A percentile compares a stretch with the other conserved stretches of the same genome.
phyloP scores from a whole-genome alignment of 2,113 vertebrate species.

The Peromyscus californicus region DNA sequence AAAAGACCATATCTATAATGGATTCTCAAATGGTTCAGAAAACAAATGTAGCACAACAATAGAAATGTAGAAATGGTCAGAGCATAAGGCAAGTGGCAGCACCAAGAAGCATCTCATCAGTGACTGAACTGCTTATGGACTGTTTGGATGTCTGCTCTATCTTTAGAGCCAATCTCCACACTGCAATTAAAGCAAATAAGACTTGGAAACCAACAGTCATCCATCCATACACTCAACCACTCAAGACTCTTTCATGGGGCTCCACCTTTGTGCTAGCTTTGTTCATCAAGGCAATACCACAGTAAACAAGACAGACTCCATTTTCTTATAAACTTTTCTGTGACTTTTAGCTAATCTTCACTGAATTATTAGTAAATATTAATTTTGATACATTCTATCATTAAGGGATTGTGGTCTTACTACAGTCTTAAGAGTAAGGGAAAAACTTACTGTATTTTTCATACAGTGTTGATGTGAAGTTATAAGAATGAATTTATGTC shows the following conservation, averaged over 20 bases:
- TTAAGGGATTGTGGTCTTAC: too few species aligned
- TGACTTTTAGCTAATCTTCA: not conserved
- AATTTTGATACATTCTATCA: not conserved
- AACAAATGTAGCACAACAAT: not conserved
- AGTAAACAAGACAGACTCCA: not conserved
- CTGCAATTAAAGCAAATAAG: not conserved
- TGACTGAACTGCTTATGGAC: not conserved
- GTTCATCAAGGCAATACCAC: not conserved
- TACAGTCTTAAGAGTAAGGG: not conserved
- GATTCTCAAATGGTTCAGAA: not conserved
- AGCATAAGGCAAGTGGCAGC: not conserved
- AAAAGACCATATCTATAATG: not conserved
- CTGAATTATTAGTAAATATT: not conserved
- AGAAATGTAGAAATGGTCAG: not conserved
- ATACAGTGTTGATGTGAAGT: not conserved
- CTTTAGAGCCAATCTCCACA: not conserved
- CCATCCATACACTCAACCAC: not conserved
- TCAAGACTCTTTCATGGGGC: not conserved
- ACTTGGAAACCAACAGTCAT: not conserved
- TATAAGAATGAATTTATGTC: not conserved
- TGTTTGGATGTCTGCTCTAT: too few species aligned
- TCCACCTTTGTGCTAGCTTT: not conserved
- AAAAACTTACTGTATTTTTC: not conserved
- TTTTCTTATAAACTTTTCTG: not conserved
- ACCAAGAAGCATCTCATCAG: not conserved